These are phyloP conservation scores for Lipophrys pholis DNA, from an alignment of 2,113 vertebrate genomes.

Conservation along the genomic window DNA sequence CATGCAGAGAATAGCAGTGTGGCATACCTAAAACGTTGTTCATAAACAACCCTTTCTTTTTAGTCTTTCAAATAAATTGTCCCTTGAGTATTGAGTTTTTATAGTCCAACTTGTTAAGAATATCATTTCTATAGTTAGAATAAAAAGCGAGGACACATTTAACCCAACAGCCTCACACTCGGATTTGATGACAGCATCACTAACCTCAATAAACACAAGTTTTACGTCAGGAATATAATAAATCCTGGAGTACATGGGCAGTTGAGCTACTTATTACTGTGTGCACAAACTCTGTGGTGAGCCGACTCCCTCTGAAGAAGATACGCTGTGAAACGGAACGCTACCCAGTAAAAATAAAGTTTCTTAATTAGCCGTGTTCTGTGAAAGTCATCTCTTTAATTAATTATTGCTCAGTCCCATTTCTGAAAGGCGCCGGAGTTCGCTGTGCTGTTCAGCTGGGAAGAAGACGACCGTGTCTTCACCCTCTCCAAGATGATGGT, in stretches of 20 bases:
- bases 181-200: constrained; percentile 25
- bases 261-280: constrained; percentile 22
- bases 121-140: neutral
- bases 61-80: neutral
- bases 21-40: too few relatives aligned
- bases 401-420: constrained; percentile 42
- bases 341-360: constrained; percentile 38
- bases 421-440: constrained; percentile 34
- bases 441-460: neutral
- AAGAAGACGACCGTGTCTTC: neutral
- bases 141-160: neutral
- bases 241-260: constrained; percentile 16
- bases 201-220: constrained; percentile 1
- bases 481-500: neutral
- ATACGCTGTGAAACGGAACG: constrained; percentile 13
- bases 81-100: neutral
- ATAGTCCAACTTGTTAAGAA: neutral
- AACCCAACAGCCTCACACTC: neutral
- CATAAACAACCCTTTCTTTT: neutral
- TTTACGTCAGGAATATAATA: constrained; percentile 12
- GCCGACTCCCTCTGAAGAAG: constrained; percentile 16
- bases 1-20: too few relatives aligned
- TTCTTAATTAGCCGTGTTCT: constrained; percentile 49
- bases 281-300: constrained; percentile 21
- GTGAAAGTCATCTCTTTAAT: constrained; percentile 40